Evolutionary conservation across 1,140 invertebrate species (phyloP).

Genomic region (Glossosoma conforme): DNA sequence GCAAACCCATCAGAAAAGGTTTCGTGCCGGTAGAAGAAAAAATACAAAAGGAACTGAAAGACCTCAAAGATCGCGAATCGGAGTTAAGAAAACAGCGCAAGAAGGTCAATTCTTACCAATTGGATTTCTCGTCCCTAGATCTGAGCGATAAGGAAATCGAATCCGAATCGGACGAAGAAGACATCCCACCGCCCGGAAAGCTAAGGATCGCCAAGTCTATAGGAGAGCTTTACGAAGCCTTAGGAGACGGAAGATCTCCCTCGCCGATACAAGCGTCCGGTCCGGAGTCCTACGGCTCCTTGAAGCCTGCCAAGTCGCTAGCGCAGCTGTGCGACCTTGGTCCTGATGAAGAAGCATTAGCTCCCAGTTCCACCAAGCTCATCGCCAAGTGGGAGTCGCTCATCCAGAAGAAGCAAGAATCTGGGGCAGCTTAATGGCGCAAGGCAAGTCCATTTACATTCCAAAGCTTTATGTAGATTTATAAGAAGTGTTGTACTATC

Average conservation of each 20-base stretch:
- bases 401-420: slow-evolving; percentile 54
- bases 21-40: slow-evolving; percentile 70
- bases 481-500: no score
- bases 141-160: slow-evolving; percentile 46
- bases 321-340: slow-evolving; percentile 53
- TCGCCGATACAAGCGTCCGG: slow-evolving; percentile 46
- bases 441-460: slow-evolving; percentile 10
- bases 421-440: slow-evolving; percentile 42
- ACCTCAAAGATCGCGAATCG: slow-evolving; percentile 68
- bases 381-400: slow-evolving; percentile 58
- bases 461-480: slow-evolving; percentile 26
- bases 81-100: slow-evolving; percentile 62
- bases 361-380: slow-evolving; percentile 54
- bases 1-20: slow-evolving; percentile 56
- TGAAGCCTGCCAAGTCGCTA: slow-evolving; percentile 55
- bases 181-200: slow-evolving; percentile 51
- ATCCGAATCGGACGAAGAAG: slow-evolving; percentile 53
- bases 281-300: slow-evolving; percentile 43
- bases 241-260: slow-evolving; percentile 43
- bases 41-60: slow-evolving; percentile 70
- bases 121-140: slow-evolving; percentile 37
- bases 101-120: slow-evolving; percentile 46
- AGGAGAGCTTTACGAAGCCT: slow-evolving; percentile 50
- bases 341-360: slow-evolving; percentile 50
- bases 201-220: slow-evolving; percentile 54